Percentiles rank a stretch among this genome's conserved stretches.
Evolutionary conservation across 2,113 vertebrate species (phyloP).

Genomic region (Eira barbara): DNA sequence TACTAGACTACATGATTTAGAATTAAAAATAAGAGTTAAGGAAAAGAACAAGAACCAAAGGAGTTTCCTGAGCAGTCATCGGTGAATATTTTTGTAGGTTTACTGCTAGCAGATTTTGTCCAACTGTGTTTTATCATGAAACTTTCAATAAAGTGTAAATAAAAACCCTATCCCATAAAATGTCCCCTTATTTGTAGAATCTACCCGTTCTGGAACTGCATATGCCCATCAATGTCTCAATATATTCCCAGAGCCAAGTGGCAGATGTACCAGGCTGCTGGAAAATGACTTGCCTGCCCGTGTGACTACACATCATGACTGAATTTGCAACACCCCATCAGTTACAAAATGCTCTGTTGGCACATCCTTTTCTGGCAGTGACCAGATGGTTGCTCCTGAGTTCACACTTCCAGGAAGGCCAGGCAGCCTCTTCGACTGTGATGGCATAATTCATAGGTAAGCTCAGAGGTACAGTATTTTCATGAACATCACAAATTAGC

Average conservation of each 20-base stretch:
- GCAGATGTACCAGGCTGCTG: neutral
- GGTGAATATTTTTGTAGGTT: neutral
- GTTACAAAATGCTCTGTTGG: constrained; percentile 29
- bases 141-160: constrained; percentile 6
- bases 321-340: neutral
- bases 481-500: neutral
- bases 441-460: neutral
- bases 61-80: neutral
- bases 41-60: neutral
- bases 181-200: neutral
- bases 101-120: neutral
- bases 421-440: neutral
- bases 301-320: neutral
- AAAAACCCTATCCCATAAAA: neutral
- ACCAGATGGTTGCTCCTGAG: neutral
- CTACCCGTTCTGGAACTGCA: neutral
- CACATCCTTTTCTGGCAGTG: neutral
- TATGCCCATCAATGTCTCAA: neutral
- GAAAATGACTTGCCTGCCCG: neutral
- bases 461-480: neutral
- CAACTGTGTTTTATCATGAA: neutral
- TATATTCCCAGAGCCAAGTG: neutral
- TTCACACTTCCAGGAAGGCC: neutral
- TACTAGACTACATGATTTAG: neutral
- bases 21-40: neutral